Percentiles rank a stretch among this genome's conserved stretches.
phyloP scores from a whole-genome alignment of 2,888 invertebrate genomes.

The Heliconius sara region DNA sequence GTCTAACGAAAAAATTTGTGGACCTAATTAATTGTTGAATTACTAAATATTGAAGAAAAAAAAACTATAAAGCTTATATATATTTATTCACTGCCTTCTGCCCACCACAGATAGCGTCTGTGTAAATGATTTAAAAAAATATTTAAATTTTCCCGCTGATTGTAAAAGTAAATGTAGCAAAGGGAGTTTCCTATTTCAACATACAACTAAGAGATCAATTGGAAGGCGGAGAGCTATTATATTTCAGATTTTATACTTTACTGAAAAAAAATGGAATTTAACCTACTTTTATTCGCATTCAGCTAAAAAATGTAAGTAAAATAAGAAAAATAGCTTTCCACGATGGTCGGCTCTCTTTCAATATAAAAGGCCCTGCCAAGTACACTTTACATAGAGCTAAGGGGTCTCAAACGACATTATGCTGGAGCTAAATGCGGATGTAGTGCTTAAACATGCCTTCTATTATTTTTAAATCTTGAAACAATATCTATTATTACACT shows the following conservation, averaged over 20 bases:
- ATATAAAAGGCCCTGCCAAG: constrained; percentile 18
- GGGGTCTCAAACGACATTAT: constrained; percentile 24
- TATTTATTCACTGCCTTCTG: too few relatives aligned
- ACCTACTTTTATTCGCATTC: background rate
- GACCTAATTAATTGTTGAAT: background rate
- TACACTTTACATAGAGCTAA: constrained; percentile 27
- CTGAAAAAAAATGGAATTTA: background rate
- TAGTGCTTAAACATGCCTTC: constrained; percentile 26
- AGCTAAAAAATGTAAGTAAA: constrained; percentile 5
- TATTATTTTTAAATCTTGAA: background rate
- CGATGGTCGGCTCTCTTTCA: constrained; percentile 11
- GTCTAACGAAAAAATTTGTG: background rate
- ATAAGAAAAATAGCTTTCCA: constrained; percentile 15
- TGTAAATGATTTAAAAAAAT: too few relatives aligned
- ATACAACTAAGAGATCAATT: too few relatives aligned
- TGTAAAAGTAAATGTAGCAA: too few relatives aligned
- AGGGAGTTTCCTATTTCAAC: too few relatives aligned
- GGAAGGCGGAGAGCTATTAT: too few relatives aligned
- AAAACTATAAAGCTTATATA: too few relatives aligned
- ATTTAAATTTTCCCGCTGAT: too few relatives aligned
- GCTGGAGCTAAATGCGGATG: constrained; percentile 15
- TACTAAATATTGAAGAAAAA: background rate
- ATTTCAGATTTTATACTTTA: too few relatives aligned
- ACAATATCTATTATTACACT: background rate
- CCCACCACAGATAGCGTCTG: too few relatives aligned